These are phyloP conservation scores for Hyles euphorbiae DNA, from an alignment of 1,140 invertebrate genomes.

Conservation along the genomic window DNA sequence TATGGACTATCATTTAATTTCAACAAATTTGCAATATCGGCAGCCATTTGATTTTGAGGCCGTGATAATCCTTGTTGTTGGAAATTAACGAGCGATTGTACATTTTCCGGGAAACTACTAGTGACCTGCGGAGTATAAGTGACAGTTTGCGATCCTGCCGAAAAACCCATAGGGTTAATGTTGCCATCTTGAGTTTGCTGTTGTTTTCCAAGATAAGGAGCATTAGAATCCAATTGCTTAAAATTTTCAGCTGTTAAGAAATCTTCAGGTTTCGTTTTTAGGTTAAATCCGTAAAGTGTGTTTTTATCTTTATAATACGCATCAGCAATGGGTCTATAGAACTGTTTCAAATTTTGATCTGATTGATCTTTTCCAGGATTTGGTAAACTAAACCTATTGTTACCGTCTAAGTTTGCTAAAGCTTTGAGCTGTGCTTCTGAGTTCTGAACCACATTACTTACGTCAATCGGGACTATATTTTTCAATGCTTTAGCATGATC, in stretches of 20 bases:
- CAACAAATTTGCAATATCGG: slow-evolving; percentile 43
- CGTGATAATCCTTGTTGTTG: slow-evolving; percentile 37
- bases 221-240: slow-evolving; percentile 38
- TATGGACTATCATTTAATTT: slow-evolving; percentile 63
- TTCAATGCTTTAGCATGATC: slow-evolving; percentile 72
- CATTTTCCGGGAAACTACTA: slow-evolving; percentile 38
- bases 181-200: slow-evolving; percentile 28
- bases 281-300: slow-evolving; percentile 46
- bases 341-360: slow-evolving; percentile 49
- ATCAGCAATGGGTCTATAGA: slow-evolving; percentile 42
- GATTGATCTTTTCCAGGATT: slow-evolving; percentile 36
- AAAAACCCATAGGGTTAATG: slow-evolving; percentile 31
- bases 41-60: slow-evolving; percentile 32
- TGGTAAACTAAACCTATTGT: slow-evolving; percentile 34
- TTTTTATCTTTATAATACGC: slow-evolving; percentile 65
- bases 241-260: slow-evolving; percentile 27
- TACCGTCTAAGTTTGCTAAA: slow-evolving; percentile 27
- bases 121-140: slow-evolving; percentile 34
- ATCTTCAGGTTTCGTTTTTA: slow-evolving; percentile 52
- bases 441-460: slow-evolving; percentile 60
- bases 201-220: slow-evolving; percentile 34
- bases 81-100: slow-evolving; percentile 35
- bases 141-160: slow-evolving; percentile 25
- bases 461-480: slow-evolving; percentile 69
- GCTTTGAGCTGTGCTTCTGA: slow-evolving; percentile 38